Conservation (phyloP, 2,888 invertebrate genomes). For the Cerastoderma edule region DNA sequence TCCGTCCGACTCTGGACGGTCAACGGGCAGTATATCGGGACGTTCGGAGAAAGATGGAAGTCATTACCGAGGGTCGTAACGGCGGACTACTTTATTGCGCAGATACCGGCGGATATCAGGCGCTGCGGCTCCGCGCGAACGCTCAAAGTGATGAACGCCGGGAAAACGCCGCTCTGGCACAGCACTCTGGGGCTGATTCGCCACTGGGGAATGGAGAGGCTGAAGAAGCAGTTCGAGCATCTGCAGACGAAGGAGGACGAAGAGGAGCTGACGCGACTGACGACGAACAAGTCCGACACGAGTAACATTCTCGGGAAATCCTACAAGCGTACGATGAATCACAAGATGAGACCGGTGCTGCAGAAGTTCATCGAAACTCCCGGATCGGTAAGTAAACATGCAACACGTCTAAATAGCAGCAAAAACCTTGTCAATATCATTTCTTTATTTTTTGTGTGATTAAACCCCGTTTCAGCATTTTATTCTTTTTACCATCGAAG, state of each 20-base stretch:
- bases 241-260: conserved; percentile 49
- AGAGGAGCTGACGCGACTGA: conserved; percentile 24
- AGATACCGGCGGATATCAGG: conserved; percentile 89
- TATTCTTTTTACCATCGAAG: too few relatives aligned
- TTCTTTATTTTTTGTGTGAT: too few relatives aligned
- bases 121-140: conserved; percentile 91
- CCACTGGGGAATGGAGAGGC: conserved; percentile 49
- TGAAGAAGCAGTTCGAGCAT: conserved; percentile 61
- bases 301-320: conserved; percentile 75
- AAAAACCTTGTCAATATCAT: too few relatives aligned
- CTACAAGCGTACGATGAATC: conserved; percentile 69
- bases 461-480: too few relatives aligned
- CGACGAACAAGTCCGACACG: conserved; percentile 37
- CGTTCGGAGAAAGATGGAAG: conserved; percentile 90
- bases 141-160: conserved; percentile 86
- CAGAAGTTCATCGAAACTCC: conserved; percentile 68
- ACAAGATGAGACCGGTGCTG: conserved; percentile 64
- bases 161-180: conserved; percentile 67
- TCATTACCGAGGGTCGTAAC: conserved; percentile 83
- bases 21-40: conserved; percentile 86
- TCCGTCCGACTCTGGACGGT: conserved; percentile 85
- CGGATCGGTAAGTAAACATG: conserved; percentile 62
- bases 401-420: too few relatives aligned
- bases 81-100: conserved; percentile 62
- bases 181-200: conserved; percentile 60